Conservation (phyloP, 1,140 invertebrate genomes). For the Protaetia brevitarsis region DNA sequence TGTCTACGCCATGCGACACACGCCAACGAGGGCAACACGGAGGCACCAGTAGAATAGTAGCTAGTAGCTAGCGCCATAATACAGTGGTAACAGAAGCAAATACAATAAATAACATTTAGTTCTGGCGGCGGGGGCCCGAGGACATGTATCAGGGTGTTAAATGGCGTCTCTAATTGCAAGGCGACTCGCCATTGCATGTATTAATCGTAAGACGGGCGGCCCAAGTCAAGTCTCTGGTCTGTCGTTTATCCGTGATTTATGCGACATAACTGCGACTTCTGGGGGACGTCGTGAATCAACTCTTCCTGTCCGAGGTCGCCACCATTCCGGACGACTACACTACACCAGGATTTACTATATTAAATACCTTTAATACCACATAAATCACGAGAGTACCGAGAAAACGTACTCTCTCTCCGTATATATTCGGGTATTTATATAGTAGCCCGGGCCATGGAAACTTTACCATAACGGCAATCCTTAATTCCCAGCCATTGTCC, state of each 20-base stretch:
- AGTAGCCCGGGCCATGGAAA: neutral
- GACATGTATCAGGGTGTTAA: constrained; percentile 31
- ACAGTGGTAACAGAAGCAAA: constrained; percentile 23
- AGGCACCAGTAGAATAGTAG: neutral
- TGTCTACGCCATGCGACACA: neutral
- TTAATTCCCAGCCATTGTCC: neutral
- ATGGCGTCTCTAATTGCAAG: constrained; percentile 29
- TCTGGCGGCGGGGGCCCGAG: constrained; percentile 9
- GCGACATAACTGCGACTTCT: constrained; percentile 32
- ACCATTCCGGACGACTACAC: constrained; percentile 16
- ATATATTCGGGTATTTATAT: too few species aligned
- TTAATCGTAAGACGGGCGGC: constrained; percentile 27
- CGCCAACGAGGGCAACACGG: too few species aligned
- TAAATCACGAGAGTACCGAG: constrained; percentile 17
- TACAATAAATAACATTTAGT: constrained; percentile 28
- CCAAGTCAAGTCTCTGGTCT: constrained; percentile 32
- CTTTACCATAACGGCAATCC: neutral
- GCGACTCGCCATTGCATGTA: constrained; percentile 29
- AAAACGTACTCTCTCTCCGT: neutral
- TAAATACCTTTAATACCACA: constrained; percentile 26
- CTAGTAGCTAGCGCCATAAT: constrained; percentile 21
- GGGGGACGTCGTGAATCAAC: constrained; percentile 32
- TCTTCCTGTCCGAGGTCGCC: constrained; percentile 31
- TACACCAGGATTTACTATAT: constrained; percentile 24
- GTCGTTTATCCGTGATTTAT: constrained; percentile 33